Evolutionary conservation across 2,113 vertebrate genomes (phyloP).

Genomic region (Procapra przewalskii): DNA sequence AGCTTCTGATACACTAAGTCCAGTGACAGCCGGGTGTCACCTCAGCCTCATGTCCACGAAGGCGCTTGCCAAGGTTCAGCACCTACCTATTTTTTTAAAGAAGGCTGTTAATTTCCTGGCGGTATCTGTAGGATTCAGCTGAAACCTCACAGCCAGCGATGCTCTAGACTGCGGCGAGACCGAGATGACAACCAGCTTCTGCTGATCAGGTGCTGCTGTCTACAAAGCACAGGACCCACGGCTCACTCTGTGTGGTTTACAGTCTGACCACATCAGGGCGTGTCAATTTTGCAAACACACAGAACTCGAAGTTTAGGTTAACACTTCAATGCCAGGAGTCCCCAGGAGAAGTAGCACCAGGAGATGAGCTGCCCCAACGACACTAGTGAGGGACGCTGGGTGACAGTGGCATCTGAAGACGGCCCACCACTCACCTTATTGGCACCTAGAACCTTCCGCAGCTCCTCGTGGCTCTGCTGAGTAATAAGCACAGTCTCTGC

Average conservation of each 20-base stretch:
- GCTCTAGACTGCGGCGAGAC: slow-evolving; percentile 94
- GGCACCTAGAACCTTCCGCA: slow-evolving; percentile 84
- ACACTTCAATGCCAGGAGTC: fast-evolving
- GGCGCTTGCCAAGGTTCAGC: background rate
- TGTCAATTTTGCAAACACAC: fast-evolving
- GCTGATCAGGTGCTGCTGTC: slow-evolving; percentile 67
- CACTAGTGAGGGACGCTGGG: background rate
- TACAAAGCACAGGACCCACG: background rate
- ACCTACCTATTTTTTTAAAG: slow-evolving; percentile 90
- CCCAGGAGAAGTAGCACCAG: too few relatives aligned
- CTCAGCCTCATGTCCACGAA: background rate
- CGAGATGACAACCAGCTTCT: slow-evolving; percentile 90
- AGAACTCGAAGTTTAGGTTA: background rate
- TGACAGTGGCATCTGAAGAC: fast-evolving
- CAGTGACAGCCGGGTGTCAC: background rate
- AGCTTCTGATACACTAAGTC: background rate
- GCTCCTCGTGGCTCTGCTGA: slow-evolving; percentile 94
- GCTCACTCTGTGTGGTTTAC: background rate
- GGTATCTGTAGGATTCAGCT: slow-evolving; percentile 84
- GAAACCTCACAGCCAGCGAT: slow-evolving; percentile 88
- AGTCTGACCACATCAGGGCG: background rate
- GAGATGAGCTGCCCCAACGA: background rate
- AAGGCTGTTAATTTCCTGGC: slow-evolving; percentile 88
- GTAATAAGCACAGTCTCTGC: slow-evolving; percentile 94
- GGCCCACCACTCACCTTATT: slow-evolving; percentile 84